Evolutionary conservation across 1,140 invertebrate species (phyloP).

Genomic region (Zaprionus gabonicus): DNA sequence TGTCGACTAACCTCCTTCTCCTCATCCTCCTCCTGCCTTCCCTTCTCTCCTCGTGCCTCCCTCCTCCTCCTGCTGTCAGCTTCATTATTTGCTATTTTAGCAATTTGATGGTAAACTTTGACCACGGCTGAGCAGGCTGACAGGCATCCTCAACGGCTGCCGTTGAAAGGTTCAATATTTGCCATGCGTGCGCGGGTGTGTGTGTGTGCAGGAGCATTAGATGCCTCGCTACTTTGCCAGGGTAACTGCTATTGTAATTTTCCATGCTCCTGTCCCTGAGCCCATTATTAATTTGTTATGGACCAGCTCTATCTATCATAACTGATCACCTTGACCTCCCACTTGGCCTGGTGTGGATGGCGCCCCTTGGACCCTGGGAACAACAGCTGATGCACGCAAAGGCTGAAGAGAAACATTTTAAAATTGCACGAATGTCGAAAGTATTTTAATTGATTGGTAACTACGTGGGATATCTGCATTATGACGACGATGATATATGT

Average conservation of each 20-base stretch:
- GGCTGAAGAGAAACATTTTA: neutral
- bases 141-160: constrained; percentile 37
- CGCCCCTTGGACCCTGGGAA: neutral
- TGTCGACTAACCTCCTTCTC: constrained; percentile 11
- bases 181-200: neutral
- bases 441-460: constrained; percentile 8
- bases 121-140: constrained; percentile 56
- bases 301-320: constrained; percentile 54
- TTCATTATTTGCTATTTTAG: constrained; percentile 83
- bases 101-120: constrained; percentile 81
- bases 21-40: neutral
- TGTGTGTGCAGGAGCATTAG: constrained; percentile 36
- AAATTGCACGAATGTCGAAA: constrained; percentile 6
- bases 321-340: constrained; percentile 63
- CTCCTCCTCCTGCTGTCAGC: constrained; percentile 57
- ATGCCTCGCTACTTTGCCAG: constrained; percentile 46
- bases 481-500: neutral
- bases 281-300: constrained; percentile 73
- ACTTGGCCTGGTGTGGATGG: neutral
- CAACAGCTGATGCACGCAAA: constrained; percentile 55
- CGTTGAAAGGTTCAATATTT: constrained; percentile 56
- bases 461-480: constrained; percentile 1
- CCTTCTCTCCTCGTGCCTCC: neutral
- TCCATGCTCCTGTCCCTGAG: constrained; percentile 17
- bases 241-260: constrained; percentile 37